Evolutionary conservation across 2,888 invertebrate genomes (phyloP).

Genomic region (Drosophila meridiana): DNA sequence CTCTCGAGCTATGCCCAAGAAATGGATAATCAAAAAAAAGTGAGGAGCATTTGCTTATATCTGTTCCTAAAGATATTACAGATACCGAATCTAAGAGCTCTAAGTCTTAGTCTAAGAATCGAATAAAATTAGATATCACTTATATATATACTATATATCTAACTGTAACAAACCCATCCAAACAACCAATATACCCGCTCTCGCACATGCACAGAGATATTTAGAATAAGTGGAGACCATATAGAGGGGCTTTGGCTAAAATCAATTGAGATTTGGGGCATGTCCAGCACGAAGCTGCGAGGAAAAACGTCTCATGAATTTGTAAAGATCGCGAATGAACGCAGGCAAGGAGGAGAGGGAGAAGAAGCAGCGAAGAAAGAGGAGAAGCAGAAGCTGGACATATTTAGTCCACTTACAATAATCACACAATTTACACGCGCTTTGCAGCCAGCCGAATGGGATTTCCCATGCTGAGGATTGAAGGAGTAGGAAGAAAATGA

Average conservation of each 20-base stretch:
- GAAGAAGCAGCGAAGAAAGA: not conserved
- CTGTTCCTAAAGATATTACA: too few relatives aligned
- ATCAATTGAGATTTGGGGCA: conserved; percentile 55
- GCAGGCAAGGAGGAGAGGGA: not conserved
- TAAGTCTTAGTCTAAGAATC: too few relatives aligned
- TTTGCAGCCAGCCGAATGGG: conserved; percentile 43
- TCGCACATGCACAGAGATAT: not conserved
- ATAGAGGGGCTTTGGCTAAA: conserved; percentile 4
- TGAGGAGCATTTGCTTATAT: too few relatives aligned
- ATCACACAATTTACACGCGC: conserved; percentile 79
- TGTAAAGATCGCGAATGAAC: conserved; percentile 35
- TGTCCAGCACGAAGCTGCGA: conserved; percentile 20
- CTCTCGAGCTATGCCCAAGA: too few relatives aligned
- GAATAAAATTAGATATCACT: too few relatives aligned
- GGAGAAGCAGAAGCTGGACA: conserved; percentile 16
- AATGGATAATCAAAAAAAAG: too few relatives aligned
- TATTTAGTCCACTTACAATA: conserved; percentile 73
- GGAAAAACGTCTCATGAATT: conserved; percentile 58
- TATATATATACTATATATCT: too few relatives aligned
- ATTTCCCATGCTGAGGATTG: conserved; percentile 8
- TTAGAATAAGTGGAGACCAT: not conserved
- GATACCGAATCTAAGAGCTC: too few relatives aligned
- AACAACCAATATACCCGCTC: not conserved
- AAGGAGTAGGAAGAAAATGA: not conserved
- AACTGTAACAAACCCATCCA: not conserved